phyloP scores from a whole-genome alignment of 2,888 invertebrate species.

The Meloe dianella region DNA sequence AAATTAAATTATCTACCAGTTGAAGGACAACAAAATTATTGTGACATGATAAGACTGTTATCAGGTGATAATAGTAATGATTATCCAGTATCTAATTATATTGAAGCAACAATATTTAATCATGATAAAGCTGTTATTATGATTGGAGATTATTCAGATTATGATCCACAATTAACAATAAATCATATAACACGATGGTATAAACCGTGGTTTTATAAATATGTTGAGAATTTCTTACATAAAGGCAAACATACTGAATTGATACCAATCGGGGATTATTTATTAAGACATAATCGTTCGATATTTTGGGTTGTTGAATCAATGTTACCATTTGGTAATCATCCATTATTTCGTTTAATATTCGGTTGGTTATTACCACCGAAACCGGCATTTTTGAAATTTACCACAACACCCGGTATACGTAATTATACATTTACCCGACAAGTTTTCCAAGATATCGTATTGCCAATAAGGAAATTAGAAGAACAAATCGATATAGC shows the following conservation, averaged over 20 bases:
- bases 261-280: constrained; percentile 69
- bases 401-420: constrained; percentile 72
- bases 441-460: constrained; percentile 76
- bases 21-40: constrained; percentile 68
- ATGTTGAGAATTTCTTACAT: constrained; percentile 65
- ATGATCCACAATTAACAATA: constrained; percentile 61
- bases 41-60: constrained; percentile 65
- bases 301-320: constrained; percentile 78
- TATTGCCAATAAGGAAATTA: constrained; percentile 69
- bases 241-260: constrained; percentile 65
- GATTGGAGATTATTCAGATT: constrained; percentile 70
- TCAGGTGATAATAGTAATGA: constrained; percentile 64
- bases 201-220: constrained; percentile 76
- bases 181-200: constrained; percentile 70
- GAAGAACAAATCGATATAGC: constrained; percentile 69
- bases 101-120: constrained; percentile 71
- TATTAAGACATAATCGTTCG: constrained; percentile 70
- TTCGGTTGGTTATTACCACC: constrained; percentile 75
- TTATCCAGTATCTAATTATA: constrained; percentile 64
- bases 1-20: constrained; percentile 70
- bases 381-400: constrained; percentile 75
- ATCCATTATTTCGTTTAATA: constrained; percentile 65
- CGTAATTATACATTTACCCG: constrained; percentile 73
- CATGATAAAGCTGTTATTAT: constrained; percentile 69
- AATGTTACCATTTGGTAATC: constrained; percentile 75